These are phyloP conservation scores for Drosophila mettleri DNA, from an alignment of 2,888 invertebrate species.

Conservation along the genomic window DNA sequence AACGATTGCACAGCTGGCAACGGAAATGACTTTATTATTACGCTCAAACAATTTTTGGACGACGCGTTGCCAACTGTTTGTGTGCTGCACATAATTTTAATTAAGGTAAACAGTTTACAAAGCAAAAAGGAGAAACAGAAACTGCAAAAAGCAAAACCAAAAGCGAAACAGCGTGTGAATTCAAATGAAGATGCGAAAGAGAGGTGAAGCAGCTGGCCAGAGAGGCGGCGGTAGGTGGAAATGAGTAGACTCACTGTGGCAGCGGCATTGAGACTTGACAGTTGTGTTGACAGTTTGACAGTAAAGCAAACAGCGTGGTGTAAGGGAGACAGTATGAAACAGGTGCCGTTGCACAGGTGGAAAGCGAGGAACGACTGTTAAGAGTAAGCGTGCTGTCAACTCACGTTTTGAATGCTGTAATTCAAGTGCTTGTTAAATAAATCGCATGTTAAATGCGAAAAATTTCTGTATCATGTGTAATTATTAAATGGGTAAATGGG, in stretches of 20 bases:
- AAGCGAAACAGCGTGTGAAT: constrained; percentile 47
- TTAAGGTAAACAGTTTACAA: constrained; percentile 75
- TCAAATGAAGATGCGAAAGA: constrained; percentile 51
- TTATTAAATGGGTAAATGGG: constrained; percentile 3
- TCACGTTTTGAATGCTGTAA: constrained; percentile 44
- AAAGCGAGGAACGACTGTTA: background rate
- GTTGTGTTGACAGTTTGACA: constrained; percentile 60
- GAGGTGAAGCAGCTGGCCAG: constrained; percentile 7
- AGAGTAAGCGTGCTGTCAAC: constrained; percentile 17
- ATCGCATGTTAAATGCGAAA: constrained; percentile 53
- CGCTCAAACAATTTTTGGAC: constrained; percentile 63
- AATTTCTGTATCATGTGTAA: constrained; percentile 46
- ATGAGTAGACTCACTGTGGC: constrained; percentile 4
- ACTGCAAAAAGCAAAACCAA: constrained; percentile 20
- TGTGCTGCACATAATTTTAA: constrained; percentile 67
- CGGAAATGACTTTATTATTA: constrained; percentile 74
- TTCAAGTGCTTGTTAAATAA: constrained; percentile 62
- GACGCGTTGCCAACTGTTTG: constrained; percentile 56
- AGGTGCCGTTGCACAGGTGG: constrained; percentile 5
- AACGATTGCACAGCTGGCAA: constrained; percentile 42
- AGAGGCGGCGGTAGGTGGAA: background rate
- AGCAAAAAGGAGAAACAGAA: constrained; percentile 37
- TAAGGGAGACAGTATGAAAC: background rate
- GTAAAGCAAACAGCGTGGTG: constrained; percentile 25
- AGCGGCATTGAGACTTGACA: constrained; percentile 57